Evolutionary conservation across 2,797 vertebrate species (phyloP).

Genomic region (Semotilus atromaculatus): DNA sequence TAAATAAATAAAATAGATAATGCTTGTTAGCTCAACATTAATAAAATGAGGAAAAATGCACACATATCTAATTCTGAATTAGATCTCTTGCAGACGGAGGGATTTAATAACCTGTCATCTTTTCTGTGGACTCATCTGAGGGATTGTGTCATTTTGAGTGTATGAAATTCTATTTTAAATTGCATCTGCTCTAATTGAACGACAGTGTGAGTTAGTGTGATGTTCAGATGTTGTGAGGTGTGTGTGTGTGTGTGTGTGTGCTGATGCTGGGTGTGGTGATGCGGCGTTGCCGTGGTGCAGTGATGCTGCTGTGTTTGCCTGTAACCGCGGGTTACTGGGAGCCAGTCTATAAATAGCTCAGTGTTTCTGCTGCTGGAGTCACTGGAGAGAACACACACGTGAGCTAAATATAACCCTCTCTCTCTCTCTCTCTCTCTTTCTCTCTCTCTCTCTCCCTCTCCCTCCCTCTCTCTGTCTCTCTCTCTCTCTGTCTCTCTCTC

Average conservation of each 20-base stretch:
- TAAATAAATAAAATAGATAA: background rate
- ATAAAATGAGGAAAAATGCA: background rate
- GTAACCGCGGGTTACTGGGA: conserved; percentile 39
- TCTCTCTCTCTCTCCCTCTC: background rate
- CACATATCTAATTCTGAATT: background rate
- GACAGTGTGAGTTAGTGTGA: background rate
- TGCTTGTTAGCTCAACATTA: background rate
- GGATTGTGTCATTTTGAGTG: conserved; percentile 17
- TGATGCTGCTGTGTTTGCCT: conserved; percentile 24
- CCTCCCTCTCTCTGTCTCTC: background rate
- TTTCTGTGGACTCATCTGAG: conserved; percentile 12
- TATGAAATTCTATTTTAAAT: background rate
- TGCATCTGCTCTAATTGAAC: conserved; percentile 1
- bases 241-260: background rate
- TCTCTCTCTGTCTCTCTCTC: background rate
- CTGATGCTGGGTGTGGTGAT: conserved; percentile 27
- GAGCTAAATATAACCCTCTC: conserved; percentile 56
- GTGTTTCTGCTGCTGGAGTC: conserved; percentile 42
- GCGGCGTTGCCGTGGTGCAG: conserved; percentile 35
- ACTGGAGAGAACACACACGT: conserved; percentile 40
- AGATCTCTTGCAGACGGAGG: background rate
- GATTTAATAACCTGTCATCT: conserved; percentile 31
- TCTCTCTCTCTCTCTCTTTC: background rate
- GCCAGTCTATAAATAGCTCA: conserved; percentile 51
- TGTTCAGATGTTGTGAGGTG: background rate